Conservation (phyloP, 2,113 vertebrate genomes). For the Anser brachyrhynchus region DNA sequence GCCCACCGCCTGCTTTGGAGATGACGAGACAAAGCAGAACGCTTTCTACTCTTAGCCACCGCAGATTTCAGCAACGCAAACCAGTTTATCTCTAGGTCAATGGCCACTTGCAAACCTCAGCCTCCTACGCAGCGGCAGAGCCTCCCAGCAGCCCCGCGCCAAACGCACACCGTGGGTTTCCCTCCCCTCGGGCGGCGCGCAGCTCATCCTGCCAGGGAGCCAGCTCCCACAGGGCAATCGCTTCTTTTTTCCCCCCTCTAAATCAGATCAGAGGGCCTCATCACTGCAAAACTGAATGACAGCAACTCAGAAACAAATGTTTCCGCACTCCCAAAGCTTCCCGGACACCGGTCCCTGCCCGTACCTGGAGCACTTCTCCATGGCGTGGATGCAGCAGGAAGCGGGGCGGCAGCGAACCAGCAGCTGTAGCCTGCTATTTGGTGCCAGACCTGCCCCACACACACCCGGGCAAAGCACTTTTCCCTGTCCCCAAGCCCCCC, state of each 20-base stretch:
- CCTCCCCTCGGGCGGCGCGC: background rate
- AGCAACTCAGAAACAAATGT: background rate
- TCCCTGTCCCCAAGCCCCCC: too few relatives aligned
- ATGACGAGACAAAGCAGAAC: background rate
- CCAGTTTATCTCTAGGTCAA: fast-evolving
- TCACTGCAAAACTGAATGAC: background rate
- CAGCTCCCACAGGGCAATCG: background rate
- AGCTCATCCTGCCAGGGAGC: background rate
- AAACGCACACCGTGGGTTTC: fast-evolving
- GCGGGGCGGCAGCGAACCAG: background rate
- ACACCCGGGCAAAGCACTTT: background rate
- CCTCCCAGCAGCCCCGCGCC: background rate
- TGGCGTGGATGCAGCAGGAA: fast-evolving
- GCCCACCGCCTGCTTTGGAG: fast-evolving
- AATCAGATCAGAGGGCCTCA: background rate
- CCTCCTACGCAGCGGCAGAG: background rate
- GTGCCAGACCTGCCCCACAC: background rate
- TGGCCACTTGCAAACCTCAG: background rate
- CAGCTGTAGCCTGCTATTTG: background rate
- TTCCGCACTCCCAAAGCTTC: background rate
- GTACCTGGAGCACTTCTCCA: fast-evolving
- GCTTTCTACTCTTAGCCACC: background rate
- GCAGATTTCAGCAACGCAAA: background rate
- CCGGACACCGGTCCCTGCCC: background rate
- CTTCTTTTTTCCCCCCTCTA: background rate